A percentile compares a stretch with the other conserved stretches of the same genome.
These are phyloP conservation scores for Lasaia peninsularis DNA, from an alignment of 1,140 invertebrate genomes.

Conservation along the genomic window DNA sequence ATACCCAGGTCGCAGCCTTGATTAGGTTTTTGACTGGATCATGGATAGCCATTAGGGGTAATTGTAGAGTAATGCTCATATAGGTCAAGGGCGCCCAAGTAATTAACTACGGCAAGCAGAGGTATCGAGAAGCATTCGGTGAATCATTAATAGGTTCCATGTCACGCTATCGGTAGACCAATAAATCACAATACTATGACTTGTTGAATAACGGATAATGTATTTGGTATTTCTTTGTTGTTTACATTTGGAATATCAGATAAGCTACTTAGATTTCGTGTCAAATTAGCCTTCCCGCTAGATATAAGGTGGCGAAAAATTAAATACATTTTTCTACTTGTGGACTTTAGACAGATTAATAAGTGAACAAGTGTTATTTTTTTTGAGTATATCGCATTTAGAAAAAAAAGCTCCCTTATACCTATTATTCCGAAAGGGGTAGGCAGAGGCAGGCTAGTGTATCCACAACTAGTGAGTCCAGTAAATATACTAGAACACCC, in stretches of 20 bases:
- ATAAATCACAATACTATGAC: not conserved
- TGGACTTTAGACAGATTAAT: no score
- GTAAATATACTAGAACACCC: no score
- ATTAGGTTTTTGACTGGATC: not conserved
- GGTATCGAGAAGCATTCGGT: constrained; percentile 11
- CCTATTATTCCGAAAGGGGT: no score
- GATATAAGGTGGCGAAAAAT: no score
- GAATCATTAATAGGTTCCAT: constrained; percentile 10
- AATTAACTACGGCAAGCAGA: constrained; percentile 2
- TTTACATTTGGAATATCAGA: not conserved
- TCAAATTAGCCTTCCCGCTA: not conserved
- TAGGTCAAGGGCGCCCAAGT: constrained; percentile 38
- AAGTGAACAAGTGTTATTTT: no score
- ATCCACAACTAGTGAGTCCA: no score
- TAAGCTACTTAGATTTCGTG: not conserved
- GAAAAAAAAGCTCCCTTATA: no score
- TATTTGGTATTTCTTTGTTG: not conserved
- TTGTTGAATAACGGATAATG: constrained; percentile 1
- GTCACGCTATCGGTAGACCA: not conserved
- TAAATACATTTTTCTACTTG: no score
- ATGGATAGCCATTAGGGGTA: not conserved
- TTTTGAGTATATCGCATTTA: no score
- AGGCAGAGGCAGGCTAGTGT: no score
- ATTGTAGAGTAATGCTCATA: constrained; percentile 10
- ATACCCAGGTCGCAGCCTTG: no score